Evolutionary conservation across 2,888 invertebrate genomes (phyloP).

Genomic region (Minunthozetes semirufus): DNA sequence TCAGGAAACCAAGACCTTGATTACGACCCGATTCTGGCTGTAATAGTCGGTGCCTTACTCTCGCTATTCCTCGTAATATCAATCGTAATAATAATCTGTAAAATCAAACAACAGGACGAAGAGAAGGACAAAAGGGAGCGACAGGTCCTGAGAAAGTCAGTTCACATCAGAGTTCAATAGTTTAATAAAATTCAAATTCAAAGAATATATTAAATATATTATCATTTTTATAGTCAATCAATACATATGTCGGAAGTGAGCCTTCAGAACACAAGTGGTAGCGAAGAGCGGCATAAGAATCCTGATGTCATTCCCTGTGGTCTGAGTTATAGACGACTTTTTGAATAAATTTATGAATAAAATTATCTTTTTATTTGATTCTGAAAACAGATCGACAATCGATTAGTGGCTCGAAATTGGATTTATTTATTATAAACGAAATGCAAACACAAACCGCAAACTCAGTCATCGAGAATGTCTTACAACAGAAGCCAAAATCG

Average conservation of each 20-base stretch:
- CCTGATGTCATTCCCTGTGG: constrained; percentile 22
- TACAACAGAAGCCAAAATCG: constrained; percentile 21
- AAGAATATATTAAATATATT: too few relatives aligned
- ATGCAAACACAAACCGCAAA: constrained; percentile 3
- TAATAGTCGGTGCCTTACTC: constrained; percentile 32
- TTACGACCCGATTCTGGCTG: constrained; percentile 27
- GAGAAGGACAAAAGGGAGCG: constrained; percentile 27
- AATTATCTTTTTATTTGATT: background rate
- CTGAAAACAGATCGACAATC: constrained; percentile 14
- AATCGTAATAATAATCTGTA: constrained; percentile 31
- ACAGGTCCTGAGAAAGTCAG: constrained; percentile 30
- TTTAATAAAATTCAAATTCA: too few relatives aligned
- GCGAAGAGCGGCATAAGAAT: background rate
- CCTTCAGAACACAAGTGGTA: background rate
- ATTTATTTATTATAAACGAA: constrained; percentile 13
- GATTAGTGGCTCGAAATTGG: constrained; percentile 2
- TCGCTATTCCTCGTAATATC: constrained; percentile 12
- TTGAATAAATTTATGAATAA: background rate
- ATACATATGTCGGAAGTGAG: background rate
- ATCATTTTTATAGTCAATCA: background rate
- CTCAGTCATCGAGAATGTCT: background rate
- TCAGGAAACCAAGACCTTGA: constrained; percentile 34
- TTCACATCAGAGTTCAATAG: too few relatives aligned
- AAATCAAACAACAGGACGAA: constrained; percentile 35
- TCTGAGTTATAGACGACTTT: background rate